phyloP scores from a whole-genome alignment of 2,888 invertebrate species.

The Ophonus ardosiacus region DNA sequence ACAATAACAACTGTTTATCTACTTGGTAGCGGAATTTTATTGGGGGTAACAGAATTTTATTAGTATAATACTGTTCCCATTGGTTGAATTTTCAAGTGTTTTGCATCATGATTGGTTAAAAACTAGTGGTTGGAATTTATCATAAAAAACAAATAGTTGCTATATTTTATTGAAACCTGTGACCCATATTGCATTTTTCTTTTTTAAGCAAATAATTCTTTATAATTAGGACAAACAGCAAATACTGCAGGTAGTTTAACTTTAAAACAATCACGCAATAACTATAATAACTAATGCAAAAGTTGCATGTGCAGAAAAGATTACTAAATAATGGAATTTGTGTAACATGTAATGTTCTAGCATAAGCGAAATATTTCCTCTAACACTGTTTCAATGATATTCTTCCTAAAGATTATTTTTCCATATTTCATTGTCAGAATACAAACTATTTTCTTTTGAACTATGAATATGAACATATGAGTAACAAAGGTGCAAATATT shows the following conservation, averaged over 20 bases:
- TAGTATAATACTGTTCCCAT: no score
- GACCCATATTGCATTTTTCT: background rate
- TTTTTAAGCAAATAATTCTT: background rate
- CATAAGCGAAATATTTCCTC: background rate
- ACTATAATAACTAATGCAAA: slow-evolving; percentile 19
- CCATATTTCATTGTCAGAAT: background rate
- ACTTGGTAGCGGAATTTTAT: no score
- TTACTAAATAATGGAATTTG: slow-evolving; percentile 33
- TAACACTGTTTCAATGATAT: no score
- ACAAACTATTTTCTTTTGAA: no score
- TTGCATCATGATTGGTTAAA: no score
- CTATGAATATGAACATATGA: no score
- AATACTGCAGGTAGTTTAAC: slow-evolving; percentile 1
- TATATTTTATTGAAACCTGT: background rate
- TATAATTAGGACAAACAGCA: background rate
- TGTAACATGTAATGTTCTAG: background rate
- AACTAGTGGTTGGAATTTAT: no score
- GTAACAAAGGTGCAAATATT: no score
- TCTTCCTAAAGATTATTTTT: background rate
- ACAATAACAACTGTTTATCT: no score
- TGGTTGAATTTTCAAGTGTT: no score
- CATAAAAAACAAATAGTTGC: background rate
- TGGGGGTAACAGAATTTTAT: no score
- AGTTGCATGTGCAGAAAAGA: slow-evolving; percentile 23
- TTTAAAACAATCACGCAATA: slow-evolving; percentile 16